Conservation (phyloP, 2,797 vertebrate species). For the Chelon auratus region DNA sequence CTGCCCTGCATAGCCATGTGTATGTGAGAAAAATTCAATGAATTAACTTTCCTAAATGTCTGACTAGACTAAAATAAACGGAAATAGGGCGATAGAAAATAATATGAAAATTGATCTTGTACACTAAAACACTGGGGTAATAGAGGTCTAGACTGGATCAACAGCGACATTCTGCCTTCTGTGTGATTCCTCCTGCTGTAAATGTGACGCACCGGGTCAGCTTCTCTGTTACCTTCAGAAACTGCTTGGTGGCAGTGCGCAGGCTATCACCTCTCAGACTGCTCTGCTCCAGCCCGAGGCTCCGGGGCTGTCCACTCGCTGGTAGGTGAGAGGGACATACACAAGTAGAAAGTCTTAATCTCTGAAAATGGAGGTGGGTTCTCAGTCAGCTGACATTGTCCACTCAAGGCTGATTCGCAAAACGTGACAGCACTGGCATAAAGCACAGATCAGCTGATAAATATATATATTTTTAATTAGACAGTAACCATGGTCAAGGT, state of each 20-base stretch:
- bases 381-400: neutral
- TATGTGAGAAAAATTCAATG: constrained; percentile 32
- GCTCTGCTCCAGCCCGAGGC: neutral
- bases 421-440: constrained; percentile 8
- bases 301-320: neutral
- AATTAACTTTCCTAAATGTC: constrained; percentile 4
- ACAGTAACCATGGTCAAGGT: neutral
- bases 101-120: constrained; percentile 13
- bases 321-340: neutral
- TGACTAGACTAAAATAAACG: constrained; percentile 31
- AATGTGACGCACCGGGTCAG: constrained; percentile 1
- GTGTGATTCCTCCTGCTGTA: neutral
- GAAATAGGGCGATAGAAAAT: constrained; percentile 4
- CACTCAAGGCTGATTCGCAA: constrained; percentile 11
- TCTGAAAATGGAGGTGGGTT: neutral
- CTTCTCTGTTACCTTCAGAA: neutral
- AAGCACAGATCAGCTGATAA: neutral
- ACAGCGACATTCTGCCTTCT: neutral
- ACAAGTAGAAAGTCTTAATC: neutral
- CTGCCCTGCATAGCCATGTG: constrained; percentile 5
- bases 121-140: neutral
- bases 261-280: constrained; percentile 28
- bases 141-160: neutral
- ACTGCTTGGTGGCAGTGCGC: neutral
- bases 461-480: neutral